Evolutionary conservation across 2,888 invertebrate species (phyloP).

Genomic region (Papilio gigon): DNA sequence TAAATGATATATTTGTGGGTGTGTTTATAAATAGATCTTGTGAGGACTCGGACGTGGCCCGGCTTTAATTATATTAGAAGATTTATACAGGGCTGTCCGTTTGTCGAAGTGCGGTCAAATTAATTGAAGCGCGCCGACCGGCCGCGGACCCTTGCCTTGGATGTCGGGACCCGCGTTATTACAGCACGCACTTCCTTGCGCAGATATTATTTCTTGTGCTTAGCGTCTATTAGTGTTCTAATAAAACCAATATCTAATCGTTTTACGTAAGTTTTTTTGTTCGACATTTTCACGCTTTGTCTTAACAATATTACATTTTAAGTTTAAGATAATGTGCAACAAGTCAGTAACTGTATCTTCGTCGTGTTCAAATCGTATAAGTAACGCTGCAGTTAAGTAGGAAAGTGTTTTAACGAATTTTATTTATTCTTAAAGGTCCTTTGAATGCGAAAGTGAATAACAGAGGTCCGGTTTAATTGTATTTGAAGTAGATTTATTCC

Average conservation of each 20-base stretch:
- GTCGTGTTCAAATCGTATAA: no score
- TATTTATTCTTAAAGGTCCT: conserved; percentile 1
- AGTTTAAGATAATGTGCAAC: background rate
- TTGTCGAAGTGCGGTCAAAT: conserved; percentile 20
- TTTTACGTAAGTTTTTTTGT: no score
- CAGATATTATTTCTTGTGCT: background rate
- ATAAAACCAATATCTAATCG: no score
- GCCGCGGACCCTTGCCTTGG: background rate
- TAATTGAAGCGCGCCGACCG: conserved; percentile 17
- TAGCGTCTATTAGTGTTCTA: no score
- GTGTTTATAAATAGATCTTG: background rate
- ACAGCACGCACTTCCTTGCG: background rate
- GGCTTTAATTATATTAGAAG: conserved; percentile 20
- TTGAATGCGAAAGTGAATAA: background rate
- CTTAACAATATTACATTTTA: no score
- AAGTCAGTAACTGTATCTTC: background rate
- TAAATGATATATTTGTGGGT: no score
- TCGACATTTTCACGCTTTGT: no score
- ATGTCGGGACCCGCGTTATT: conserved; percentile 3
- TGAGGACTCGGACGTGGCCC: background rate
- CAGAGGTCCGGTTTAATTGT: conserved; percentile 56
- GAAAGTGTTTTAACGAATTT: background rate
- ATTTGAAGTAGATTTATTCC: conserved; percentile 72
- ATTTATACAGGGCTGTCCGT: conserved; percentile 23
- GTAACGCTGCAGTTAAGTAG: background rate